phyloP scores from a whole-genome alignment of 2,888 invertebrate genomes.

The Orthonychiurus folsomi region DNA sequence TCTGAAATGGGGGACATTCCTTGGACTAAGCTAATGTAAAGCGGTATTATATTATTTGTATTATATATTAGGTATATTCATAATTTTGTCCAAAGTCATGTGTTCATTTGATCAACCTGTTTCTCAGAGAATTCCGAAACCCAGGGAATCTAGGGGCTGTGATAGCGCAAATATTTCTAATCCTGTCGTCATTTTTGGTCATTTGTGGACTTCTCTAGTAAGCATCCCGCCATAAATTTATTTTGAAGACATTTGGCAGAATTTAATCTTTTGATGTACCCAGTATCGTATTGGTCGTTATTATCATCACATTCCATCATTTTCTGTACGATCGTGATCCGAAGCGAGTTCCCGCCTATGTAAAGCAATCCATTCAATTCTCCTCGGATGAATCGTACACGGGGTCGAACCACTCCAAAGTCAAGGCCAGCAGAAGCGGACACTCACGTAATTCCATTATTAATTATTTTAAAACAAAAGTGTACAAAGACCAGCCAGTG shows the following conservation, averaged over 20 bases:
- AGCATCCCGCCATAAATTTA: background rate
- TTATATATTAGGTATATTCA: too few species aligned
- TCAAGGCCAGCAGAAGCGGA: too few species aligned
- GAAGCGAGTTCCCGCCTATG: slow-evolving; percentile 29
- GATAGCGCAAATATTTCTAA: background rate
- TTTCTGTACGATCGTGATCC: slow-evolving; percentile 27
- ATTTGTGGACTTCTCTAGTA: background rate
- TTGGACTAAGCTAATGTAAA: too few species aligned
- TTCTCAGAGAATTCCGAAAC: background rate
- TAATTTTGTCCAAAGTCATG: too few species aligned
- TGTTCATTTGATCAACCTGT: too few species aligned
- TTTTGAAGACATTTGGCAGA: background rate
- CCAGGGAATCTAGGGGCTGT: background rate
- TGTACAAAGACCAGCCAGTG: too few species aligned
- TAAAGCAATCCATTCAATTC: slow-evolving; percentile 31
- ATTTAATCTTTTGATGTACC: background rate
- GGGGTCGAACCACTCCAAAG: too few species aligned
- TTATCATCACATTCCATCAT: slow-evolving; percentile 32
- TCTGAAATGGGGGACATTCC: too few species aligned
- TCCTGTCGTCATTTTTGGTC: background rate
- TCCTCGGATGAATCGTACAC: too few species aligned
- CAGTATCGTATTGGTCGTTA: slow-evolving; percentile 26
- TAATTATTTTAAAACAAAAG: too few species aligned
- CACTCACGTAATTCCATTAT: too few species aligned
- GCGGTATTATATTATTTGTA: too few species aligned